Conservation (phyloP, 2,888 invertebrate genomes). For the Drosophila seclusa region DNA sequence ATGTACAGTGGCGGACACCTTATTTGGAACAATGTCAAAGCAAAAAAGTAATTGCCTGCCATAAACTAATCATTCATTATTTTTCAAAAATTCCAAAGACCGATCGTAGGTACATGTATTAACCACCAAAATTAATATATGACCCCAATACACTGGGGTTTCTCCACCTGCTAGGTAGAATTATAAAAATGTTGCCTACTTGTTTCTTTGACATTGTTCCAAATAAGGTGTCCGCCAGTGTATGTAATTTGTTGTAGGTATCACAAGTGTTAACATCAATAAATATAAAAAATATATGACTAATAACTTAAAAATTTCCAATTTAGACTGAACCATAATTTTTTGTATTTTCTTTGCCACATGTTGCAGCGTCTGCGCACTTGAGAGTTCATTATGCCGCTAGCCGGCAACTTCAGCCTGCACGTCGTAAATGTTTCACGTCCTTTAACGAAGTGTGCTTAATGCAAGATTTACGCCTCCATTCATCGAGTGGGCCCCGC, state of each 20-base stretch:
- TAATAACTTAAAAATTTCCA: neutral
- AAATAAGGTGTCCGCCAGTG: no score
- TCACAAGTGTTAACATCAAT: neutral
- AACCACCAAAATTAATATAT: no score
- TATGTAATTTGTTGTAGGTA: rapidly evolving
- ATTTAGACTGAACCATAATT: neutral
- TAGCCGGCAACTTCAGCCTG: slow-evolving; percentile 11
- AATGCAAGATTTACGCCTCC: slow-evolving; percentile 78
- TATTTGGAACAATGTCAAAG: no score
- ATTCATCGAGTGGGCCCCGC: slow-evolving; percentile 68
- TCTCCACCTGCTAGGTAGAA: no score
- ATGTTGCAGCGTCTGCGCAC: slow-evolving; percentile 73
- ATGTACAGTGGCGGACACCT: no score
- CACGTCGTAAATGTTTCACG: slow-evolving; percentile 55
- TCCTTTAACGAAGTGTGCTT: slow-evolving; percentile 56
- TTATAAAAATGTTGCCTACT: no score
- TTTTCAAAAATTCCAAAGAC: no score
- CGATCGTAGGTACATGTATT: no score
- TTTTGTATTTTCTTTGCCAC: slow-evolving; percentile 14
- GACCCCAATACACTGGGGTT: no score
- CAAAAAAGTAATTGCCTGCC: no score
- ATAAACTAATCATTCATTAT: no score
- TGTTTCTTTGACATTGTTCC: no score
- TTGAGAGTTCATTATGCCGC: slow-evolving; percentile 3
- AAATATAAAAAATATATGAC: neutral